phyloP scores from a whole-genome alignment of 1,140 invertebrate species.

The Calliphora vicina region DNA sequence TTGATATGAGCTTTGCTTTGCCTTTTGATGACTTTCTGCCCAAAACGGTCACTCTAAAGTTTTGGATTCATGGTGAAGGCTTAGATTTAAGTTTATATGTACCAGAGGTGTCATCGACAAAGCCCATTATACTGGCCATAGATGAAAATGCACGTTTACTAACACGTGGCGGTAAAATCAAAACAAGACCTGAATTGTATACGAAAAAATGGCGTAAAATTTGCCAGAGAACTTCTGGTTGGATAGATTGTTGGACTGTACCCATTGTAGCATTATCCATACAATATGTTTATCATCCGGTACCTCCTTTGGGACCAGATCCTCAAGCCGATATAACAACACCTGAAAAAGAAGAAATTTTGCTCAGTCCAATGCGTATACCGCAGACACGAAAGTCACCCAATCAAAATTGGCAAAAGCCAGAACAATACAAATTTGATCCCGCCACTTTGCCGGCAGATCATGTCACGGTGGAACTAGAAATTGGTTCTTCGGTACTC shows the following conservation, averaged over 20 bases:
- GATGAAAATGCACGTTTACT: slow-evolving; percentile 89
- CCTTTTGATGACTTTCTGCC: slow-evolving; percentile 94
- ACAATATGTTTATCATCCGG: slow-evolving; percentile 89
- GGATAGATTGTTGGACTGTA: slow-evolving; percentile 96
- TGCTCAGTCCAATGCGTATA: slow-evolving; percentile 90
- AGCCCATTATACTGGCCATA: slow-evolving; percentile 82
- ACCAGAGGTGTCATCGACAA: slow-evolving; percentile 89
- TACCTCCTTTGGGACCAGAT: slow-evolving; percentile 83
- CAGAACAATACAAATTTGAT: slow-evolving; percentile 80
- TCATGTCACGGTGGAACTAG: slow-evolving; percentile 87
- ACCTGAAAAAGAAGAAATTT: slow-evolving; percentile 91
- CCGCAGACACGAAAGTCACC: slow-evolving; percentile 78
- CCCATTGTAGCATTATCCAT: slow-evolving; percentile 92
- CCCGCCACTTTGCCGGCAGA: slow-evolving; percentile 83
- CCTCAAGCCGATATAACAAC: slow-evolving; percentile 91
- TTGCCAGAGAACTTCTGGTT: slow-evolving; percentile 79
- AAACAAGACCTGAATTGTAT: slow-evolving; percentile 67
- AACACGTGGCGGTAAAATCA: slow-evolving; percentile 75
- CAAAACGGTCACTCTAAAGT: slow-evolving; percentile 82
- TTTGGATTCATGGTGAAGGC: slow-evolving; percentile 94
- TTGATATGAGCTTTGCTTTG: slow-evolving; percentile 91
- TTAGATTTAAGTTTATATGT: slow-evolving; percentile 89
- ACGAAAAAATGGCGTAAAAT: slow-evolving; percentile 87
- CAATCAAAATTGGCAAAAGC: slow-evolving; percentile 70
- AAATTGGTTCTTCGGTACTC: slow-evolving; percentile 91